Base-by-base conservation (phyloP, 1,140 invertebrate species). In the Reticulitermes speratus region DNA sequence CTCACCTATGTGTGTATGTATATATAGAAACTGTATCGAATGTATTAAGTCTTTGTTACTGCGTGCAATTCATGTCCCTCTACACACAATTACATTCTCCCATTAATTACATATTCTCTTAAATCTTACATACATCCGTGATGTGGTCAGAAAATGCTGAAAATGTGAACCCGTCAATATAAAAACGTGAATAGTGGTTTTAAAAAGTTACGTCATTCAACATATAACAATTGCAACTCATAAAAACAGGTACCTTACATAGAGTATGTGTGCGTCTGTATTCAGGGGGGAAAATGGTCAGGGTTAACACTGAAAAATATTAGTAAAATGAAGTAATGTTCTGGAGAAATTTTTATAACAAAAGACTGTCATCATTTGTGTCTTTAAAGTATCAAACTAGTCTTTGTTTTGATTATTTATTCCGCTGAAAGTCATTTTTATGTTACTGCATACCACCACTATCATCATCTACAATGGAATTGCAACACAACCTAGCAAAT, bases 161-260 rank as follows among this genome's bases (percentile, higher is more conserved):
- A 30, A 32, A 30, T 30, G 30, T 83, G 25, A 84, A 59, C 16
- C 44, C 45, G 45, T 45, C 83, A 44, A 30, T 48, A 81, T 75
- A 82, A 83, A 86, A 65, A 86, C 81, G 48, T 48, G 65, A 44
- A 30, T 75, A 82, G 65, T 23, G 44, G 45, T 86, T 55, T 38
- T 44, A 69, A 52, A 48, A 86, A 48, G 83, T 75, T 75, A 69
- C 6, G 81, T 48, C 48, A 82, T 86, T 55, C 30, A 85, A 86
- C 65, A 75, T 75, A 30, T 75, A 75, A 75, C 65, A n/a, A 65
- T 65, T 75, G 65, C n/a, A 75, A 75, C 65, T 75, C 14, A 81
- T 75, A 44, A 86, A 69, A 86, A 86, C 85, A 86, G 85, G 85
- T 86, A 86, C 85, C 85, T 44, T 84, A 44, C 21, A 82, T 86